Evolutionary conservation across 2,888 invertebrate species (phyloP).

Genomic region (Chrysolina oricalcia): DNA sequence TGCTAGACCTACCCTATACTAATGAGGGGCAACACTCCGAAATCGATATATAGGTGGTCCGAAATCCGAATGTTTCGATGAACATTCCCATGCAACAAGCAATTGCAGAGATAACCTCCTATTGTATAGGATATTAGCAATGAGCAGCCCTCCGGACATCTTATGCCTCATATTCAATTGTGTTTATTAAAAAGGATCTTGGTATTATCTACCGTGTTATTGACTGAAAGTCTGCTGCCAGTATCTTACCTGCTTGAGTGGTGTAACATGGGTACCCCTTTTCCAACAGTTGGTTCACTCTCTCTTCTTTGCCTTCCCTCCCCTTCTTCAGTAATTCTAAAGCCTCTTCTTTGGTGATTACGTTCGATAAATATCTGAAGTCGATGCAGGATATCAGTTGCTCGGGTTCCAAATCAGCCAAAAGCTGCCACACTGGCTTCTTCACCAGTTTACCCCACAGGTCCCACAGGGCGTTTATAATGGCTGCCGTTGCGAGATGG

Average conservation of each 20-base stretch:
- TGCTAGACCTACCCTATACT: no score
- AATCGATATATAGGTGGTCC: no score
- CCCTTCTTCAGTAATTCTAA: slow-evolving; percentile 79
- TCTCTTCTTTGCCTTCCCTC: slow-evolving; percentile 74
- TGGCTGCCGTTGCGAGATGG: slow-evolving; percentile 90
- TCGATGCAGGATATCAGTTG: slow-evolving; percentile 89
- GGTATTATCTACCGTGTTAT: no score
- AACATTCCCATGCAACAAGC: no score
- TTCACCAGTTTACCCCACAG: slow-evolving; percentile 89
- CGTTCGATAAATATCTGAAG: slow-evolving; percentile 89
- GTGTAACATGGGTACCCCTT: slow-evolving; percentile 91
- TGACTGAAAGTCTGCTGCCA: not conserved
- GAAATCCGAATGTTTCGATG: no score
- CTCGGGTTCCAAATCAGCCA: slow-evolving; percentile 89
- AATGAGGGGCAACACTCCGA: no score
- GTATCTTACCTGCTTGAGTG: slow-evolving; percentile 82
- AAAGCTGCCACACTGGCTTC: slow-evolving; percentile 90
- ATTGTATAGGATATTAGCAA: no score
- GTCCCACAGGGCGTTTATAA: slow-evolving; percentile 95
- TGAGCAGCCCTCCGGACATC: no score
- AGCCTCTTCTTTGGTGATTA: slow-evolving; percentile 88
- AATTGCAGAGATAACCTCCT: no score
- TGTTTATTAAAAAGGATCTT: no score
- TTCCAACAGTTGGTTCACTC: slow-evolving; percentile 77
- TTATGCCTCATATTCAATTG: no score